A percentile compares a stretch with the other conserved stretches of the same genome.
These are phyloP conservation scores for Cacatua alba DNA, from an alignment of 2,113 vertebrate genomes.

Conservation along the genomic window DNA sequence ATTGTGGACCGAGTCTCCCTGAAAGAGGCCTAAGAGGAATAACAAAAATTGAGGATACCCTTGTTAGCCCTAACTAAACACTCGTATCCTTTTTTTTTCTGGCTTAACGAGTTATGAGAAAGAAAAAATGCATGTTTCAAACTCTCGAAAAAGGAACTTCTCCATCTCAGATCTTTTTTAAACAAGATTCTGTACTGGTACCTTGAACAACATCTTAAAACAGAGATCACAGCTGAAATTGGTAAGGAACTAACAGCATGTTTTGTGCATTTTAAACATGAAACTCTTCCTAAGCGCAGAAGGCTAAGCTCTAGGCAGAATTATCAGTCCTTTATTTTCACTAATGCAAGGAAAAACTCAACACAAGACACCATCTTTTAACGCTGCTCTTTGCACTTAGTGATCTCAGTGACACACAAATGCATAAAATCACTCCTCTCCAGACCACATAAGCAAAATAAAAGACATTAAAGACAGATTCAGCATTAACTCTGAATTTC, in stretches of 20 bases:
- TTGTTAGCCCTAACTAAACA: not conserved
- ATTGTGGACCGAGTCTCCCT: not conserved
- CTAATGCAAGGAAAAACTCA: not conserved
- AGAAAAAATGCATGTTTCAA: not conserved
- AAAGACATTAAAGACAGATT: not conserved
- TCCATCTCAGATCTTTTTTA: not conserved
- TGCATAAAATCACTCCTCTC: not conserved
- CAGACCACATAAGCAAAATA: slow-evolving; percentile 7
- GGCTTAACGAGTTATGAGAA: not conserved
- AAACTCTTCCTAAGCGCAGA: not conserved
- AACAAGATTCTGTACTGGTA: not conserved
- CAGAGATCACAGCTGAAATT: not conserved
- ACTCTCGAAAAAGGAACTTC: not conserved
- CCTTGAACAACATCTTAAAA: not conserved
- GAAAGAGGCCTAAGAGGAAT: not conserved
- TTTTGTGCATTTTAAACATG: not conserved
- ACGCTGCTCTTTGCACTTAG: not conserved
- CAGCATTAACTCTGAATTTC: not conserved
- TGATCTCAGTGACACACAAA: not conserved
- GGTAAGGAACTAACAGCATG: not conserved
- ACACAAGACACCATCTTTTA: not conserved
- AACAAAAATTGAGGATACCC: not conserved
- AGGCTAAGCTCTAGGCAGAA: not conserved
- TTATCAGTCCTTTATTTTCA: not conserved
- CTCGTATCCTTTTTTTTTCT: not conserved